Base-by-base conservation (phyloP, 2,113 vertebrate genomes). In the Siphamia tubifer region DNA sequence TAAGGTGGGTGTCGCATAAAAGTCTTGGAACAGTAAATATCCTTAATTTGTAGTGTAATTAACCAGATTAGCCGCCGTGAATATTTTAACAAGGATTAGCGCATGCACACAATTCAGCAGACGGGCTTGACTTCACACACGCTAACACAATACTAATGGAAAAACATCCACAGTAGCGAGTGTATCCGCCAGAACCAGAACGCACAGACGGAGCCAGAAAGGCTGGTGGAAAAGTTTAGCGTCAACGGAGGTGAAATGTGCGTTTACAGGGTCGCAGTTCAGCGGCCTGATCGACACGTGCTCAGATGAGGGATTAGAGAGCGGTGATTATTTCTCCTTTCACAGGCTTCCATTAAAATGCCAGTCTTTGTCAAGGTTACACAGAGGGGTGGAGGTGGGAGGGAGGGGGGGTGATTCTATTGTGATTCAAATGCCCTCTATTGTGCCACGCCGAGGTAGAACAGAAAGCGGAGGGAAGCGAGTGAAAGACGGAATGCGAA, bases 11-110 rank as follows among this genome's bases (percentile, higher is more conserved):
- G 79, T 81, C 55, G 55, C 61, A 75, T 82, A 40, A 72, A 80
- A 79, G 79, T 82, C 81, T 79, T 77, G 76, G 68, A 85, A 86
- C 82, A 84, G 81, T 86, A 84, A 87, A 89, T 82, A 87, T 86
- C 71, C 71, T 78, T 89, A 78, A 88, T 85, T 88, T 86, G 86
- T 79, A 63, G 68, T 85, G 81, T 87, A 89, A 91, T 88, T 85
- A 89, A 86, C 84, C 83, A 86, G 84, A 89, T 89, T 88, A 88
- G 86, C 84, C 72, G 40, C 70, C 47, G 74, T 84, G 79, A 88
- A 84, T 88, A 83, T 88, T 63, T 88, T 79, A 82, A 66, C 63
- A 60, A 62, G 86, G 87, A 88, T 90, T 88, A 89, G 66, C 68
- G 35, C 25, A 43, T 15, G 9, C 44, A 61, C 69, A 83, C 60